Base-by-base conservation (phyloP, 2,888 invertebrate species). In the Myathropa florea region DNA sequence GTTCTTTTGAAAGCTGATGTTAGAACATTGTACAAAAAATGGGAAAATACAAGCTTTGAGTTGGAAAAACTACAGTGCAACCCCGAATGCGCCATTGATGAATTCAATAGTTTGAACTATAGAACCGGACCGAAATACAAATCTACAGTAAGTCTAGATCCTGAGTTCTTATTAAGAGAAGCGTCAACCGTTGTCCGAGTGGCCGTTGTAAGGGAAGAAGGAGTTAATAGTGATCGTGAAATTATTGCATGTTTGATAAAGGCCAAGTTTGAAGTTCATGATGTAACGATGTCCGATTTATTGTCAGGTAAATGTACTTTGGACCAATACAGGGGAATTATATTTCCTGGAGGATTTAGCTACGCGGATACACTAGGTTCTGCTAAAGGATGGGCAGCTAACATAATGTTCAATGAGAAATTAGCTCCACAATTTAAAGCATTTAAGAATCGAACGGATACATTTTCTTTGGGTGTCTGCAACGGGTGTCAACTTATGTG, bases 401-500 rank as follows among this genome's bases (percentile, higher is more conserved):
- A 97, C 88, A 96, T 98, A 59, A 93, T 96, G 53, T 98, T 97
- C 92, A 96, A 97, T 89, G 94, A 95, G 10, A 93, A 94, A 2
- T 92, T 99, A n/a, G 94, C 94, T 86, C 93, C 94, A 0, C 97
- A 98, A 91, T 96, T 99, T 89, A 93, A 95, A 24, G 93, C 94
- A 72, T 99, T 99, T 93, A 94, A 94, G 89, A 93, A 93, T 46
- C 94, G 97, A 14, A 91, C 93, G 0, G 96, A 99, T 91, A 98
- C 98, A 0, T 99, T 99, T 92, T 98, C 98, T 70, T 94, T 99
- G 88, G 99, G 99, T 33, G 97, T 99, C n/a, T 99, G 99, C 91
- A 99, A 99, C 92, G 99, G 99, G 0, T 99, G 99, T 91, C 99
- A 99, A 91, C 93, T 99, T 88, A 97, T 99, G 97, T 97, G 96